Conservation (phyloP, 2,888 invertebrate species). For the Dioctria linearis region DNA sequence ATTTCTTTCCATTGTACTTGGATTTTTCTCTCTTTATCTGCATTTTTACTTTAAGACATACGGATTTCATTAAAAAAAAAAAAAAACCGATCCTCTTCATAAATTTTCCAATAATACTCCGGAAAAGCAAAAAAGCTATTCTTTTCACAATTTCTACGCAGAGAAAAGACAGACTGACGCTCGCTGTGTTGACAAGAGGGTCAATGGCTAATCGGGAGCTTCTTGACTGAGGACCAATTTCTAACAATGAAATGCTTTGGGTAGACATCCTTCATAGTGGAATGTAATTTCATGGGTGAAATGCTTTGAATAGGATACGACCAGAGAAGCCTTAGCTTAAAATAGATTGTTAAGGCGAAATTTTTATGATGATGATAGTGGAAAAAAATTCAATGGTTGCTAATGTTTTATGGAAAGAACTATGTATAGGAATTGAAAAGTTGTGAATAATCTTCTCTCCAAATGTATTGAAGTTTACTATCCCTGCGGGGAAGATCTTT, state of each 20-base stretch:
- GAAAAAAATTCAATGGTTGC: no score
- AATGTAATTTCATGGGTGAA: constrained; percentile 27
- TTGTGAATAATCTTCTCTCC: no score
- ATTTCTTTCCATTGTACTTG: no score
- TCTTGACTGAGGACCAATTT: constrained; percentile 25
- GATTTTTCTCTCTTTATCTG: no score
- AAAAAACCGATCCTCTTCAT: background rate
- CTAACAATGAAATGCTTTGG: constrained; percentile 13
- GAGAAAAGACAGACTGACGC: background rate
- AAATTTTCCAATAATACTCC: background rate
- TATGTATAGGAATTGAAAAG: no score
- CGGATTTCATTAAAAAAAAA: no score
- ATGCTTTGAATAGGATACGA: constrained; percentile 6
- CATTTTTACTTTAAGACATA: no score
- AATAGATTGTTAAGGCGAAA: background rate
- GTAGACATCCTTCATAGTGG: constrained; percentile 10
- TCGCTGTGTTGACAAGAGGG: background rate
- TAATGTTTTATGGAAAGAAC: no score
- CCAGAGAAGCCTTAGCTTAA: background rate
- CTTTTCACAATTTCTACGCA: background rate
- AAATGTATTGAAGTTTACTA: no score
- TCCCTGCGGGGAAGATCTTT: no score
- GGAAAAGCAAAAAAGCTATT: background rate
- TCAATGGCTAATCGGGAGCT: constrained; percentile 23
- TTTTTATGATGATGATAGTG: no score